Percentiles rank a stretch among this genome's conserved stretches.
Conservation (phyloP, 37 sponge, comb jelly and placozoan genomes). For the Theonella swinhoei region DNA sequence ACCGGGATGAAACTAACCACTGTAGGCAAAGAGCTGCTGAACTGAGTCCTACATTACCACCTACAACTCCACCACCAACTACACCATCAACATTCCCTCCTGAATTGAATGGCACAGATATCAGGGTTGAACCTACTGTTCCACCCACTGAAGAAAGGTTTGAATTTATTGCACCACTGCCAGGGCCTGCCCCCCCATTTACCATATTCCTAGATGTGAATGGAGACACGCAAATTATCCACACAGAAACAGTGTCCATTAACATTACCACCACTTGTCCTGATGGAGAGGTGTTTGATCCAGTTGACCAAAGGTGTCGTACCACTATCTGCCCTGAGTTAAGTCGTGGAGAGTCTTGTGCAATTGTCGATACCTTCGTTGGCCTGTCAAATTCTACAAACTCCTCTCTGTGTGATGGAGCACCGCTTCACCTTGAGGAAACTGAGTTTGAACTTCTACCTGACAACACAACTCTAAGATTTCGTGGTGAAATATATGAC, state of each 20-base stretch:
- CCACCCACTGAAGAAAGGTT: too few species aligned
- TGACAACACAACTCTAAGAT: conserved; percentile 6
- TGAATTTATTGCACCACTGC: too few species aligned
- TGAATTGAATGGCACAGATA: too few species aligned
- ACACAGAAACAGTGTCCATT: neutral
- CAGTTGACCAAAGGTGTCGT: neutral
- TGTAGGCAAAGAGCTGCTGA: neutral
- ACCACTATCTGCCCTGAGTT: neutral
- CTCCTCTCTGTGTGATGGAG: neutral
- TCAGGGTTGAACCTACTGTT: too few species aligned
- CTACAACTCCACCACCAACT: neutral
- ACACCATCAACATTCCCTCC: too few species aligned
- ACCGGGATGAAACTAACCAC: too few species aligned
- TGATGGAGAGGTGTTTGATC: neutral
- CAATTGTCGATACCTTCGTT: too few species aligned
- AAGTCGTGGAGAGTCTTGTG: neutral
- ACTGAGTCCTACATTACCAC: neutral
- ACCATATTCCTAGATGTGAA: neutral
- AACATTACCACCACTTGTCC: neutral
- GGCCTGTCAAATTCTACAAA: too few species aligned
- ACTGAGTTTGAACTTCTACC: conserved; percentile 1
- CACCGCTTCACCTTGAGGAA: neutral
- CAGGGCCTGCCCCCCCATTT: neutral
- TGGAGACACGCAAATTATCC: neutral
- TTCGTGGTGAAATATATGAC: neutral